These are phyloP conservation scores for Amiota minor DNA, from an alignment of 2,888 invertebrate genomes.

Conservation along the genomic window DNA sequence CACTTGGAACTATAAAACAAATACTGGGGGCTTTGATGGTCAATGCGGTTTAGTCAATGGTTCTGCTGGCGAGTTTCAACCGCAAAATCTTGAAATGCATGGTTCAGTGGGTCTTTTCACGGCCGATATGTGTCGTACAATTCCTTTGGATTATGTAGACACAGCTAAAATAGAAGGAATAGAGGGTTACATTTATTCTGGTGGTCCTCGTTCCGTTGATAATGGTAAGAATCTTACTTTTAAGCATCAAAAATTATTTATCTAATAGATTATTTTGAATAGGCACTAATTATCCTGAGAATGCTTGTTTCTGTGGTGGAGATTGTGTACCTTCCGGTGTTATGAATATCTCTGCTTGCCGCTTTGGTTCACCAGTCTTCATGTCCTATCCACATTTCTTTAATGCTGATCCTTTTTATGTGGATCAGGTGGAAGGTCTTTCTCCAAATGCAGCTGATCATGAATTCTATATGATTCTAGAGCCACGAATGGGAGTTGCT, in stretches of 20 bases:
- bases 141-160: slow-evolving; percentile 78
- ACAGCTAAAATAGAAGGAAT: slow-evolving; percentile 78
- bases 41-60: slow-evolving; percentile 80
- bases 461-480: slow-evolving; percentile 83
- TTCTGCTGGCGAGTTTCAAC: slow-evolving; percentile 87
- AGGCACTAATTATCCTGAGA: slow-evolving; percentile 78
- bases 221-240: slow-evolving; percentile 75
- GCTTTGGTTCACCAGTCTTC: slow-evolving; percentile 87
- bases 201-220: slow-evolving; percentile 79
- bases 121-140: slow-evolving; percentile 84
- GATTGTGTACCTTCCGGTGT: slow-evolving; percentile 83
- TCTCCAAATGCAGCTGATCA: slow-evolving; percentile 79
- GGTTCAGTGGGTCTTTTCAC: slow-evolving; percentile 79
- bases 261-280: slow-evolving; percentile 38
- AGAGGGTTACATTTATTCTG: slow-evolving; percentile 79
- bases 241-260: neutral
- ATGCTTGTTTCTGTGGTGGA: slow-evolving; percentile 83
- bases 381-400: slow-evolving; percentile 90
- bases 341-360: slow-evolving; percentile 85
- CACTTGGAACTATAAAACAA: slow-evolving; percentile 81
- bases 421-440: slow-evolving; percentile 80
- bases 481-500: slow-evolving; percentile 84
- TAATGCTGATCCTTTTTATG: slow-evolving; percentile 81
- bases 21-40: slow-evolving; percentile 75
- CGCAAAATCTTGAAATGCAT: slow-evolving; percentile 77